Base-by-base conservation (phyloP, 2,888 invertebrate genomes). In the Scaptomyza cyrtandrae region DNA sequence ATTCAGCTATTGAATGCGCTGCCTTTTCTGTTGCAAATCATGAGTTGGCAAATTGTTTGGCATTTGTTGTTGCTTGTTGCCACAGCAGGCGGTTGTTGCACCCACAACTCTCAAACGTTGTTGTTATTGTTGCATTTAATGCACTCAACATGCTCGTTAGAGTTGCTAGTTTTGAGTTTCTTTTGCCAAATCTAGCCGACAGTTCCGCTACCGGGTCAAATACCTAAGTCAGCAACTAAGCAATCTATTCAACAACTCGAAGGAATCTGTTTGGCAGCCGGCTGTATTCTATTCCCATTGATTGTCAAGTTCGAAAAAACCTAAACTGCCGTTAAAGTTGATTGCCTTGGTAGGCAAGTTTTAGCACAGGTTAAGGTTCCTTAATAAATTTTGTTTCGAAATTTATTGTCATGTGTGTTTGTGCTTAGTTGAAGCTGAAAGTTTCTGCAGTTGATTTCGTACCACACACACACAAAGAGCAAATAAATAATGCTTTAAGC, bases 241-340 rank as follows among this genome's bases (percentile, higher is more conserved):
- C 19, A 19, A 24, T 24, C 24, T 2, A 24, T 24, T 24, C 24
- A 3, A 3, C 29, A 1, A 14, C 14, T 55, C 37, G 11, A 37
- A 24, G 4, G 39, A 59, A 78, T 78, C 19, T 19, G 19, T 19
- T 19, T 19, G 19, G 19, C 19, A 1, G 2, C 19, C 19, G 19
- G 2, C 19, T 19, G 19, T 79, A 82, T 79, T 82, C 83, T 79
- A 65, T 82, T 78, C 46, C 79, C 58, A 82, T 75, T 78, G 78
- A 78, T 78, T 78, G 75, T 66, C 79, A 75, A 82, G 77, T 68
- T 72, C 44, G 72, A 33, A 60, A 78, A 35, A 16, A 35, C 5
- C 75, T 81, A 81, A 82, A 70, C 66, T 71, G 71, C 76, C 76
- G 71, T 82, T 68, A 61, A 71, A 79, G 79, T 71, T 75, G 80